These are phyloP conservation scores for Danio aesculapii DNA, from an alignment of 2,797 vertebrate species.

Conservation along the genomic window DNA sequence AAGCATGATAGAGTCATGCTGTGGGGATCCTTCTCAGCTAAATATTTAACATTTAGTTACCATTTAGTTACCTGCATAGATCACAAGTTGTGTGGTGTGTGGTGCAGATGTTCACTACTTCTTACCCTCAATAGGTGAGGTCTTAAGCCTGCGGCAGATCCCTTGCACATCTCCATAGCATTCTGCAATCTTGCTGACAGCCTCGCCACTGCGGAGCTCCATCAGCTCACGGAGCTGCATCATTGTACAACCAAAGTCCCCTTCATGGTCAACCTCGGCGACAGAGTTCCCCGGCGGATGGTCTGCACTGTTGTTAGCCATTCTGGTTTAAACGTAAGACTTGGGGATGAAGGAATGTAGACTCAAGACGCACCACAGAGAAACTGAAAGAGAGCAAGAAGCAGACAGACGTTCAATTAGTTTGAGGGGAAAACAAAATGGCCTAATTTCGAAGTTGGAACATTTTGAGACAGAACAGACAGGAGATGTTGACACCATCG, in stretches of 20 bases:
- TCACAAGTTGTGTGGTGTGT: neutral
- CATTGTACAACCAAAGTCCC: constrained; percentile 88
- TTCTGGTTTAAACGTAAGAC: constrained; percentile 65
- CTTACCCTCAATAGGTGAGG: constrained; percentile 93
- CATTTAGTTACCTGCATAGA: neutral
- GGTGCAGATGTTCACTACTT: neutral
- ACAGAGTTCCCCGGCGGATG: constrained; percentile 89
- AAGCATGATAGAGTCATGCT: constrained; percentile 2
- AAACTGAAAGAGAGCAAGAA: constrained; percentile 73
- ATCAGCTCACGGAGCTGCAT: constrained; percentile 88
- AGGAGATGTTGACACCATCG: constrained; percentile 23
- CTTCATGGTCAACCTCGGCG: constrained; percentile 84
- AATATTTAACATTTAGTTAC: neutral
- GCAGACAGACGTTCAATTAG: neutral
- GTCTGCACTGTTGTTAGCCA: constrained; percentile 90
- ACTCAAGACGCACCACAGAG: constrained; percentile 74
- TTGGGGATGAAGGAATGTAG: constrained; percentile 65
- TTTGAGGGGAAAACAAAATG: neutral
- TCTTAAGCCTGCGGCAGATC: constrained; percentile 90
- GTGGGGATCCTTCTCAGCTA: neutral
- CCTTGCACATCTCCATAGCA: constrained; percentile 85
- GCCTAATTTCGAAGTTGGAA: neutral
- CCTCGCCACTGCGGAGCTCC: constrained; percentile 90
- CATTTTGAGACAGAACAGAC: constrained; percentile 5
- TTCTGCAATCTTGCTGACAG: constrained; percentile 82